phyloP scores from a whole-genome alignment of 2,113 vertebrate species.

The Pitta sordida region DNA sequence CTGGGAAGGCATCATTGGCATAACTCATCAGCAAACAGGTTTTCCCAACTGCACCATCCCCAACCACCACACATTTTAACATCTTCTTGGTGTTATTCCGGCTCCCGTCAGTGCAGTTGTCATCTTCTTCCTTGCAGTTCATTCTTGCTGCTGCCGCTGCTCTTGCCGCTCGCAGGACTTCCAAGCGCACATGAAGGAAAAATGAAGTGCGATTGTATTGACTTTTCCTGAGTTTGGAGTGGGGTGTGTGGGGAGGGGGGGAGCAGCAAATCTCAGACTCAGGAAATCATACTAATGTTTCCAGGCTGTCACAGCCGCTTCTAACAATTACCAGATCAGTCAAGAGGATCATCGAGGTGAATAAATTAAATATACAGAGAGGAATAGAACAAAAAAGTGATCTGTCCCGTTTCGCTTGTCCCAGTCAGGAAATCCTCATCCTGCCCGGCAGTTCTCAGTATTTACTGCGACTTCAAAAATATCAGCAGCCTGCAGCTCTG shows the following conservation, averaged over 20 bases:
- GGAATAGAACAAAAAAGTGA: neutral
- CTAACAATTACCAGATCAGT: conserved; percentile 45
- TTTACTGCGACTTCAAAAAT: conserved; percentile 52
- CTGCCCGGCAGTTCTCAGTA: conserved; percentile 26
- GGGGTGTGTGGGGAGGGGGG: neutral
- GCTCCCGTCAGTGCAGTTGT: conserved; percentile 49
- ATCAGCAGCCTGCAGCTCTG: conserved; percentile 23
- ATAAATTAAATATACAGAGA: conserved; percentile 36
- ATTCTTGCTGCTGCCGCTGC: conserved; percentile 45
- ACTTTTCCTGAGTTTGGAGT: conserved; percentile 26
- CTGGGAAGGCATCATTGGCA: conserved; percentile 82
- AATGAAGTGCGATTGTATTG: conserved; percentile 48
- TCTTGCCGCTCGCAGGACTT: conserved; percentile 34
- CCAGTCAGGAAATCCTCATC: conserved; percentile 69
- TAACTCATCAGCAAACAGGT: conserved; percentile 85
- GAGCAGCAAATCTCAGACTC: conserved; percentile 33
- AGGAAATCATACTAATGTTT: conserved; percentile 70
- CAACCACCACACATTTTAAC: conserved; percentile 83
- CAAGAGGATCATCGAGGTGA: conserved; percentile 50
- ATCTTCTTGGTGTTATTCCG: conserved; percentile 69
- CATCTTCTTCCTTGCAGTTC: conserved; percentile 65
- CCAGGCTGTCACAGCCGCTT: conserved; percentile 51
- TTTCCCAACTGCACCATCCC: conserved; percentile 81
- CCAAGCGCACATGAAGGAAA: conserved; percentile 52
- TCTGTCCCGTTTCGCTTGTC: neutral